Evolutionary conservation across 2,888 invertebrate species (phyloP).

Genomic region (Xanthia togata): DNA sequence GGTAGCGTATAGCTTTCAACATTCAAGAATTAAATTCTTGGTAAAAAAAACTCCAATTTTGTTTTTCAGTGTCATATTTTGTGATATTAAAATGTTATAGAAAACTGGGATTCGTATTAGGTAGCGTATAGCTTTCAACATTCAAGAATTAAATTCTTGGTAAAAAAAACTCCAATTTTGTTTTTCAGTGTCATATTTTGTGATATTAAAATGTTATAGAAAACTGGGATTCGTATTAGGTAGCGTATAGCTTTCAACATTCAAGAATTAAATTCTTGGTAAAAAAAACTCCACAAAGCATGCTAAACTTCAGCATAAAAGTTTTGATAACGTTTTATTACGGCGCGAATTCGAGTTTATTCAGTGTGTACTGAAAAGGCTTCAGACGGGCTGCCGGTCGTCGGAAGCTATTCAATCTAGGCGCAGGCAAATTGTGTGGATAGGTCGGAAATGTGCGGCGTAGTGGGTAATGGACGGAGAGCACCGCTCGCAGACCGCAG

Average conservation of each 20-base stretch:
- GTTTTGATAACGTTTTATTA: slow-evolving; percentile 38
- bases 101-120: too few species aligned
- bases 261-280: not conserved
- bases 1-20: too few species aligned
- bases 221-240: not conserved
- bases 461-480: slow-evolving; percentile 63
- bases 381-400: slow-evolving; percentile 44
- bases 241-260: not conserved
- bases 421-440: slow-evolving; percentile 75
- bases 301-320: slow-evolving; percentile 16
- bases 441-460: slow-evolving; percentile 75
- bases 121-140: too few species aligned
- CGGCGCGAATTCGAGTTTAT: slow-evolving; percentile 33
- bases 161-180: too few species aligned
- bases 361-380: slow-evolving; percentile 41
- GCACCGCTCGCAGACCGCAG: slow-evolving; percentile 17
- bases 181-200: too few species aligned
- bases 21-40: too few species aligned
- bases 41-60: too few species aligned
- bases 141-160: too few species aligned
- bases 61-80: too few species aligned
- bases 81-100: too few species aligned
- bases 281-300: not conserved
- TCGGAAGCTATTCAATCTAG: slow-evolving; percentile 73
- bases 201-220: not conserved